Percentiles rank a stretch among this genome's conserved stretches.
phyloP scores from a whole-genome alignment of 1,140 invertebrate genomes.

The Drosophila ohnishii region DNA sequence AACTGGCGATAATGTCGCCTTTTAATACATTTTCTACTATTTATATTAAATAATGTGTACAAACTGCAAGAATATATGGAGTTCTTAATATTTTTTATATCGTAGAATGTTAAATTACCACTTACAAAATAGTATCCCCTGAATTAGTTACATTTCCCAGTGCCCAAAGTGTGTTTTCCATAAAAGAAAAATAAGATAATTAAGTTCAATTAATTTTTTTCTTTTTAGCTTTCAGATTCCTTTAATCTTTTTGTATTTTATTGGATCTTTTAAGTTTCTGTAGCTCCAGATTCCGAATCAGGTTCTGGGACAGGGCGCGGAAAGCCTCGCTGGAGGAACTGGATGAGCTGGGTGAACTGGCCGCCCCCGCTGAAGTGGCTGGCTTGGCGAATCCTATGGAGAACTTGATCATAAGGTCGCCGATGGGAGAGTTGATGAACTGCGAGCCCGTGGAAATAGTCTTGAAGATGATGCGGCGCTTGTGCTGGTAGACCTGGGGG shows the following conservation, averaged over 20 bases:
- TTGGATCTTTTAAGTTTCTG: constrained; percentile 54
- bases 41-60: background rate
- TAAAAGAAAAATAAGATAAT: background rate
- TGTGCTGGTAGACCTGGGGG: constrained; percentile 66
- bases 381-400: constrained; percentile 75
- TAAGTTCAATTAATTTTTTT: background rate
- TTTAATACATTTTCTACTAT: background rate
- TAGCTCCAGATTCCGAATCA: constrained; percentile 55
- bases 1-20: background rate
- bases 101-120: no score
- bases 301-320: constrained; percentile 53
- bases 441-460: constrained; percentile 76
- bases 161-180: background rate
- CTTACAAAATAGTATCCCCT: background rate
- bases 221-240: background rate
- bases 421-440: constrained; percentile 72
- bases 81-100: background rate
- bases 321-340: constrained; percentile 47
- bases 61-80: background rate
- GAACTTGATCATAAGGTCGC: constrained; percentile 77
- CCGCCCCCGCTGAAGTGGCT: background rate
- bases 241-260: constrained; percentile 48
- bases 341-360: background rate
- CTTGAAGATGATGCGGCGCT: constrained; percentile 73
- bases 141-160: background rate